These are phyloP conservation scores for Blastomussa wellsi DNA, from an alignment of 92 coral and sea anemone genomes.

Conservation along the genomic window DNA sequence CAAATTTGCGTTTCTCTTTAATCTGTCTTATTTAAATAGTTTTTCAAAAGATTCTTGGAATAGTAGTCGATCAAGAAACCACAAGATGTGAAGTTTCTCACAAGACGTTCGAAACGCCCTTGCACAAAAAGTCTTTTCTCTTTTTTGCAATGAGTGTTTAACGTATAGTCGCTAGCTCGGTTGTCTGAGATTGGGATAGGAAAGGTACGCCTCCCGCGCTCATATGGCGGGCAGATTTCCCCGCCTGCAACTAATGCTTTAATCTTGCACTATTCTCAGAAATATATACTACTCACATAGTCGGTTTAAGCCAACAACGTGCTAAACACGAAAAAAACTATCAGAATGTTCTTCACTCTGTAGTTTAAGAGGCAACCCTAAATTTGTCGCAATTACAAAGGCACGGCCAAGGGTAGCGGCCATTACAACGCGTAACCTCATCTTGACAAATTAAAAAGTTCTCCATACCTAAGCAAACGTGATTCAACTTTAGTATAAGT, in stretches of 20 bases:
- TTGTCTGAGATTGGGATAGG: neutral
- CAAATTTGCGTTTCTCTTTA: neutral
- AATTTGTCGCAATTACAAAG: neutral
- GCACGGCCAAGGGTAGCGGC: neutral
- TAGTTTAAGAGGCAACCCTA: neutral
- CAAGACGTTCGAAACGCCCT: neutral
- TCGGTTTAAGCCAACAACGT: neutral
- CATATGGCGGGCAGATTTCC: constrained; percentile 22
- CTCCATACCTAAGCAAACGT: constrained; percentile 16
- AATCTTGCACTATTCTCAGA: neutral
- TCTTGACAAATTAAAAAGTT: neutral
- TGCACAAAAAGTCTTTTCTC: neutral
- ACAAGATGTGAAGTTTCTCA: neutral
- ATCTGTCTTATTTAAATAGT: too few species aligned
- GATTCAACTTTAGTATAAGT: neutral
- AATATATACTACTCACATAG: constrained; percentile 4
- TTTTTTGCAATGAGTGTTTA: neutral
- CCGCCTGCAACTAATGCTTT: neutral
- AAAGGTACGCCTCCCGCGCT: neutral
- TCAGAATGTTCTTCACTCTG: neutral
- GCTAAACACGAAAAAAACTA: neutral
- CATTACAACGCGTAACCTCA: neutral
- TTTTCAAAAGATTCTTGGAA: neutral
- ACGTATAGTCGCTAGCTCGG: neutral
- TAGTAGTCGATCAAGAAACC: neutral